Base-by-base conservation (phyloP, 2,113 vertebrate species). In the Ammodytes marinus region DNA sequence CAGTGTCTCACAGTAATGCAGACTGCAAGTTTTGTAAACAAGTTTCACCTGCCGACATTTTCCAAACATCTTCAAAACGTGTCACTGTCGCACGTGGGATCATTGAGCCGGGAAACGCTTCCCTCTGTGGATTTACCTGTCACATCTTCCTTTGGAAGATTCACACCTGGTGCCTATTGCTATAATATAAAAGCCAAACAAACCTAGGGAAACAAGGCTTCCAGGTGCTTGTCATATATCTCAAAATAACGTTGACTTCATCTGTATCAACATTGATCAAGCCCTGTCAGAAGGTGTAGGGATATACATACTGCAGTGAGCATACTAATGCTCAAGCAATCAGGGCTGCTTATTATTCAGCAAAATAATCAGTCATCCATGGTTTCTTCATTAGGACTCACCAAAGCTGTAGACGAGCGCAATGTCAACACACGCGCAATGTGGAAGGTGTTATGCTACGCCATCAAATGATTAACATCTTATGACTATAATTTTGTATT, bases 111-210 rank as follows among this genome's bases (percentile, higher is more conserved):
- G 74, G 58, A 80, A 27, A 72, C 37, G 35, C 68, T 68, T 19
- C 66, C 87, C 86, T 89, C 89, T 85, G 80, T 73, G 89, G 89
- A 90, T 87, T 88, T 82, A 71, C 63, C 76, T 88, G 88, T 90
- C 88, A 90, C 82, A 49, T 88, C 85, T 81, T 80, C 64, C 79
- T 81, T 80, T 74, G 66, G 70, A 88, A 90, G 65, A 77, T 63
- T 77, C 80, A 80, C 54, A 67, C 73, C 79, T 81, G 58, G 57
- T 77, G 76, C 54, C 74, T 84, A 37, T 78, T 42, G 47, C 84
- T 83, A 27, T 27, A 69, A 85, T 90, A 86, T 74, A 76, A 89
- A 87, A 75, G 80, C 69, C 45, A 86, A 80, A 80, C 69, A 65
- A 55, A 69, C n/a, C 69, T 61, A 27, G 67, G n/a, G 73, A 79